Evolutionary conservation across 2,113 vertebrate species (phyloP), one percentile per base, ranked within the genome.

Genomic region (Sander lucioperca): DNA sequence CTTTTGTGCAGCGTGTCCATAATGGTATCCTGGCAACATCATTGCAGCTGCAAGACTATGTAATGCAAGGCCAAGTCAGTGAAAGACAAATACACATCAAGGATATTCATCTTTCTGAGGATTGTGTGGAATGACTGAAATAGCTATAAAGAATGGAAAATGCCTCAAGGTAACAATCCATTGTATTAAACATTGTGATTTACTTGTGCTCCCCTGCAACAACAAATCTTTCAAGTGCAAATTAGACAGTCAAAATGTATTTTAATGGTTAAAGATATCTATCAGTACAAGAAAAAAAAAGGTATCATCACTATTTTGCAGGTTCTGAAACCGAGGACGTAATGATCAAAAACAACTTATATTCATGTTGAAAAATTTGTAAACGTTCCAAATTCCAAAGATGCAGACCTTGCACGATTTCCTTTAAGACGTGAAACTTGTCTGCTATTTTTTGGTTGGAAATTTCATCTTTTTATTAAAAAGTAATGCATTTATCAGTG

Each of bases 211-310:
- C 6, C 0, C 9, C 21, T 25, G 16, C 36, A 75, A 53, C 21
- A 15, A 23, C 6, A 63, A 10, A 25, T 30, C 62, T 69, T 62
- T 68, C 19, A 63, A 64, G 25, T 74, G 48, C 43, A 78, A 78
- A 74, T 64, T 1, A 58, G 6, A 53, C 21, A 33, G 53, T 56
- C 39, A n/a, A 30, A 61, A 64, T 19, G 8, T 65, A 53, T 68
- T 51, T 15, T 12, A 14, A 21, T 19, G 13, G 8, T 39, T 7
- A 8, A 1, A 62, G 43, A 51, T n/a, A 27, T 48, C 58, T 39
- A 0, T 8, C 1, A 11, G 14, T 54, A 15, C 2, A 21, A 43
- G 18, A 57, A 67, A 56, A 10, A 25, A 18, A 82, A 57, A 30
- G n/a, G 21, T 14, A 6, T 18, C 36, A 19, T 6, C 47, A 23